Percentiles rank a stretch among this genome's conserved stretches.
Evolutionary conservation across 1,140 invertebrate genomes (phyloP).

Genomic region (Dreissena polymorpha): DNA sequence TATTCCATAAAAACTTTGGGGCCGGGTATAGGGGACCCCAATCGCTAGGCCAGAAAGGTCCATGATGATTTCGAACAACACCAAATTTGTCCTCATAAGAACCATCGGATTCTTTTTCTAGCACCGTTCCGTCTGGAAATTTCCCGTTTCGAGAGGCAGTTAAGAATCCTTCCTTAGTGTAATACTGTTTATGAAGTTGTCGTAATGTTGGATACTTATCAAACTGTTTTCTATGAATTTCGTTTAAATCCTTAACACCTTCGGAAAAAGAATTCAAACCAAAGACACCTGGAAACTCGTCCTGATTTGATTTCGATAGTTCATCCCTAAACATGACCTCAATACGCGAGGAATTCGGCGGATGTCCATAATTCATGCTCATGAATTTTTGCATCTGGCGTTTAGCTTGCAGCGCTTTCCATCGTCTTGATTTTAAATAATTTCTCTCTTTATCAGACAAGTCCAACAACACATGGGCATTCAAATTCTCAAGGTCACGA

Average conservation of each 20-base stretch:
- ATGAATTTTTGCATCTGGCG: conserved; percentile 63
- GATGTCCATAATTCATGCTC: conserved; percentile 64
- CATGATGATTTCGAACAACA: conserved; percentile 71
- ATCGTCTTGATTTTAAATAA: conserved; percentile 62
- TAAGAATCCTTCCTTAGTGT: conserved; percentile 74
- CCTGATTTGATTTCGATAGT: conserved; percentile 72
- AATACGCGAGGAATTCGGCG: conserved; percentile 45
- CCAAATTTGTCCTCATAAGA: conserved; percentile 76
- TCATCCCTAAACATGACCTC: conserved; percentile 70
- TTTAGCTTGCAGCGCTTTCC: conserved; percentile 68
- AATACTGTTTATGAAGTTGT: conserved; percentile 70
- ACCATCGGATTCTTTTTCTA: conserved; percentile 66
- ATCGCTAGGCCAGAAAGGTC: conserved; percentile 78
- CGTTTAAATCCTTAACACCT: conserved; percentile 66
- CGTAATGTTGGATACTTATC: conserved; percentile 62
- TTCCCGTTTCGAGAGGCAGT: conserved; percentile 68
- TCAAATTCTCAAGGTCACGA: conserved; percentile 60
- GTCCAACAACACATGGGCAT: conserved; percentile 68
- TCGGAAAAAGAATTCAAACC: conserved; percentile 71
- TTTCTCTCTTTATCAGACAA: conserved; percentile 65
- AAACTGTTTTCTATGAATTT: conserved; percentile 57
- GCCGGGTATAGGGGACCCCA: conserved; percentile 73
- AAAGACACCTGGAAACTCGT: conserved; percentile 72
- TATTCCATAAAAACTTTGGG: conserved; percentile 69
- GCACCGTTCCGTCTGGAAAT: conserved; percentile 67